Evolutionary conservation across 2,888 invertebrate species (phyloP), one percentile per base, ranked within the genome.

Genomic region (Cantharis rufa): DNA sequence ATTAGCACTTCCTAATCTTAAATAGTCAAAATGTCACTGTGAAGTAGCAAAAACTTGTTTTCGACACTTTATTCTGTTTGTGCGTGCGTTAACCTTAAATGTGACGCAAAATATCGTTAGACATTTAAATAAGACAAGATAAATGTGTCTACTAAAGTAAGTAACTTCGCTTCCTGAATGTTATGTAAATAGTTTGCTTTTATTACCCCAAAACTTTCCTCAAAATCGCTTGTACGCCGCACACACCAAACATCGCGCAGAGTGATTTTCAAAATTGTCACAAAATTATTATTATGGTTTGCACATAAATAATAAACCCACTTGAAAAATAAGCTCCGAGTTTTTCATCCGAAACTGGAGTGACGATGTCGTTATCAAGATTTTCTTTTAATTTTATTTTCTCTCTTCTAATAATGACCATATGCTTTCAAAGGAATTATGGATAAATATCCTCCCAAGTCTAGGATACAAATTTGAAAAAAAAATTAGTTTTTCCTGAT

Each of bases 181-280:
- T 74, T 74, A 74, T 70, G 70, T 16, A 70, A 74, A 74, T 74
- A 74, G 74, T 74, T 70, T 69, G 74, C 64, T 69, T 74, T 74
- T 74, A 74, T 74, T 74, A 74, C 69, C 63, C 70, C 28, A 74
- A 24, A 70, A 48, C 48, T 74, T 74, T 70, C 48, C 24, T 64
- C 32, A 28, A 64, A 16, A 74, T 74, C 64, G 15, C 74, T 48
- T 69, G 69, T 74, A 69, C n/a, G 24, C 21, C 48, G 13, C 48
- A 48, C 48, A 48, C 48, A n/a, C 48, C 48, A 48, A 48, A 48
- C 48, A n/a, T 48, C 48, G 48, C 48, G n/a, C 5, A n/a, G 2
- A 48, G 7, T 9, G 32, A 13, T 48, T 48, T 48, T 48, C 48
- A n/a, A 48, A 48, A n/a, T 48, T n/a, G 48, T 48, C 48, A 9